Percentiles rank a stretch among this genome's conserved stretches.
phyloP scores from a whole-genome alignment of 2,888 invertebrate genomes.

The Lochmaea capreae region DNA sequence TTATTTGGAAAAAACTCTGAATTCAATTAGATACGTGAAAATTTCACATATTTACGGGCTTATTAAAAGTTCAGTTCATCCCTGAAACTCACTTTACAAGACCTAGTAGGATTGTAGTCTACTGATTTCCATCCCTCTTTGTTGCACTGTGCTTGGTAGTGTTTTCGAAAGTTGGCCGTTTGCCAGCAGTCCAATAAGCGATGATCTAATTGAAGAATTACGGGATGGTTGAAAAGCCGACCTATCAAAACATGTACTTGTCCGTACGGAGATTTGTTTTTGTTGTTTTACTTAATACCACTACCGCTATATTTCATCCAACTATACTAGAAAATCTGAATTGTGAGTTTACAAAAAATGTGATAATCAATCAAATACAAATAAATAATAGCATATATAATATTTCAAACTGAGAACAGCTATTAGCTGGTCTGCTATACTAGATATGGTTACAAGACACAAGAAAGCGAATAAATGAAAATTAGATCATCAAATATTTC shows the following conservation, averaged over 20 bases:
- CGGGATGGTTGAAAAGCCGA: constrained; percentile 34
- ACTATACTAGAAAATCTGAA: too few relatives aligned
- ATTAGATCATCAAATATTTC: too few relatives aligned
- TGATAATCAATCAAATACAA: too few relatives aligned
- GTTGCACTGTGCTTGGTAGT: not conserved
- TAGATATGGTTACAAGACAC: too few relatives aligned
- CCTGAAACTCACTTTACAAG: not conserved
- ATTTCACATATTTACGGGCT: too few relatives aligned
- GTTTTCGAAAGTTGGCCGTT: constrained; percentile 19
- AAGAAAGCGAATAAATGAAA: too few relatives aligned
- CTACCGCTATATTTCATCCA: not conserved
- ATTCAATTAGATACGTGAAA: too few relatives aligned
- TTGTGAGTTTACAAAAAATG: too few relatives aligned
- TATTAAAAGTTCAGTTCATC: not conserved
- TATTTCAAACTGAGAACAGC: too few relatives aligned
- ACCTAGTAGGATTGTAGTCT: not conserved
- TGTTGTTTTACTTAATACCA: not conserved
- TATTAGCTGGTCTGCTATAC: too few relatives aligned
- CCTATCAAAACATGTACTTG: constrained; percentile 41
- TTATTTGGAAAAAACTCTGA: too few relatives aligned
- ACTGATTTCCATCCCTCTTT: constrained; percentile 1
- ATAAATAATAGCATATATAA: too few relatives aligned
- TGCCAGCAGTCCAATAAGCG: constrained; percentile 30
- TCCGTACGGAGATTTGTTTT: constrained; percentile 30
- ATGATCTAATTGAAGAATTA: constrained; percentile 45